phyloP scores from a whole-genome alignment of 2,888 invertebrate species.

The Agriopis aurantiaria region DNA sequence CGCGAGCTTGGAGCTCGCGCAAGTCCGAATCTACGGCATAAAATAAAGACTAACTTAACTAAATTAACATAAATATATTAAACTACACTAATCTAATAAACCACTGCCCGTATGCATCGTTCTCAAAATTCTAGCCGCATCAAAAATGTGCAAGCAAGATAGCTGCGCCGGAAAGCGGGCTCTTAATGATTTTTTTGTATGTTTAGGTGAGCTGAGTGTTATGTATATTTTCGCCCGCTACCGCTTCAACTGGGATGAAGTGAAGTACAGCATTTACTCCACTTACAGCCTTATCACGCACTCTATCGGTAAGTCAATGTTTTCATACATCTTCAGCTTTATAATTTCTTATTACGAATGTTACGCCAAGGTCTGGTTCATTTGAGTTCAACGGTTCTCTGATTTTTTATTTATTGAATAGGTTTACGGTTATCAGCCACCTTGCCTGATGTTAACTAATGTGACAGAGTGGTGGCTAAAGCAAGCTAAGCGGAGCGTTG shows the following conservation, averaged over 20 bases:
- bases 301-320: conserved; percentile 71
- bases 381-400: conserved; percentile 2
- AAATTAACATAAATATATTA: too few relatives aligned
- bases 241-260: conserved; percentile 83
- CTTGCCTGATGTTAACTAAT: too few relatives aligned
- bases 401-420: not conserved
- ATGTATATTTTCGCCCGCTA: conserved; percentile 81
- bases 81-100: too few relatives aligned
- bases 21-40: too few relatives aligned
- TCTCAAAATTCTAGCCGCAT: too few relatives aligned
- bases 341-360: not conserved
- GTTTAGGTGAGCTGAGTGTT: conserved; percentile 76
- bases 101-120: too few relatives aligned
- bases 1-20: too few relatives aligned
- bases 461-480: too few relatives aligned
- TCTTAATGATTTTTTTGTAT: conserved; percentile 25
- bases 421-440: too few relatives aligned
- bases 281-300: conserved; percentile 77
- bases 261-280: conserved; percentile 79
- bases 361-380: conserved; percentile 23
- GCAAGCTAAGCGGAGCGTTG: too few relatives aligned
- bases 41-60: too few relatives aligned
- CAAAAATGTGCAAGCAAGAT: too few relatives aligned
- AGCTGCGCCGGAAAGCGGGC: not conserved
- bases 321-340: conserved; percentile 3